These are phyloP conservation scores for Eristalis pertinax DNA, from an alignment of 2,888 invertebrate genomes.

Conservation along the genomic window DNA sequence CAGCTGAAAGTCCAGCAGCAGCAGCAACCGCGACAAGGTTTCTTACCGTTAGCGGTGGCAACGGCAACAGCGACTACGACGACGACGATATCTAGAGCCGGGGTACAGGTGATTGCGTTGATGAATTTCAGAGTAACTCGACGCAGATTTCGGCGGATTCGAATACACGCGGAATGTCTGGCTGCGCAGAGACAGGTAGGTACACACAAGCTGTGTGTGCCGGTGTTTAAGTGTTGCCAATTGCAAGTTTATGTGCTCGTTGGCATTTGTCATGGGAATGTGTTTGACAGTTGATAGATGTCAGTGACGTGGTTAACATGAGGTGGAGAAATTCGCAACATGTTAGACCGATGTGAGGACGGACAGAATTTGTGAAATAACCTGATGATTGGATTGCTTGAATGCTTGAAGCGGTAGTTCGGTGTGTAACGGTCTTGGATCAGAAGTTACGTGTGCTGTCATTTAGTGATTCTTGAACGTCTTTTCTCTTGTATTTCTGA, in stretches of 20 bases:
- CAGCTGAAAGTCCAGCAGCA: conserved; percentile 29
- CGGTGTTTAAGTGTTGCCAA: conserved; percentile 51
- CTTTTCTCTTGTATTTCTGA: no score
- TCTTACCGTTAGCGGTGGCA: conserved; percentile 62
- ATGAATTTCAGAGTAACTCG: conserved; percentile 41
- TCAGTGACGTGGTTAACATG: not conserved
- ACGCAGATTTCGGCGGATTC: conserved; percentile 29
- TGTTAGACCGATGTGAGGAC: not conserved
- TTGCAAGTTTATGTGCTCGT: conserved; percentile 27
- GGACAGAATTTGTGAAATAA: not conserved
- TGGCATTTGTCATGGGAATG: not conserved
- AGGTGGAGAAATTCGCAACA: not conserved
- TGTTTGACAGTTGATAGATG: not conserved
- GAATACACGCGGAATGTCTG: not conserved
- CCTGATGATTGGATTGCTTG: not conserved
- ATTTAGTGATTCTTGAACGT: not conserved
- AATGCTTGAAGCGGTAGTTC: not conserved
- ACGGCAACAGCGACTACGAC: not conserved
- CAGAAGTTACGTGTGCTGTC: no score
- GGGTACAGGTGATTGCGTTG: conserved; percentile 60
- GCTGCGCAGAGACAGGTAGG: conserved; percentile 4
- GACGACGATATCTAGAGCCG: not conserved
- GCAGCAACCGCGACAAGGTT: conserved; percentile 29
- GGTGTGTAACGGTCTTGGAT: not conserved
- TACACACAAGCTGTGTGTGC: conserved; percentile 10